Conservation (phyloP, 1,140 invertebrate species). For the Drosophila sechellia region DNA sequence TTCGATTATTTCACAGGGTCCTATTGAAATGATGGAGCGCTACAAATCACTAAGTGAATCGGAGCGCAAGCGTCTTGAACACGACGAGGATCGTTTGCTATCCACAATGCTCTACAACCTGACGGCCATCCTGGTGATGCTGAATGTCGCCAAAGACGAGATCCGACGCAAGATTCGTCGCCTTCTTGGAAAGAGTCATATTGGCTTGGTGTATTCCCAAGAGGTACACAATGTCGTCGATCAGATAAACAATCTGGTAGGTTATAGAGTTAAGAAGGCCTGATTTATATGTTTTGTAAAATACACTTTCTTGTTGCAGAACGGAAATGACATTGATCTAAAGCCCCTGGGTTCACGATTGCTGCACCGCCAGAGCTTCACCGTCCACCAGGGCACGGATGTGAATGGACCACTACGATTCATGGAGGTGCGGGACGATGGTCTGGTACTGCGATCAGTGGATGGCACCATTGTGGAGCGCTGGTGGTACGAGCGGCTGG, state of each 20-base stretch:
- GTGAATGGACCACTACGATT: conserved; percentile 96
- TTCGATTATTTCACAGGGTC: conserved; percentile 86
- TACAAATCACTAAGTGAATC: conserved; percentile 97
- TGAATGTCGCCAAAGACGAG: conserved; percentile 94
- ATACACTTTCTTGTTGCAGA: conserved; percentile 85
- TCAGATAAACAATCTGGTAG: conserved; percentile 96
- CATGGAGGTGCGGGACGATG: conserved; percentile 99
- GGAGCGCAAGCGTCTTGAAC: conserved; percentile 97
- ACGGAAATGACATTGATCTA: conserved; percentile 98
- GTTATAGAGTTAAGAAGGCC: background rate
- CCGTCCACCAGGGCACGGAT: conserved; percentile 97
- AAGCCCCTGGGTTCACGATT: conserved; percentile 96
- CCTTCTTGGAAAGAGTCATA: conserved; percentile 98
- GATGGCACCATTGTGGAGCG: conserved; percentile 95
- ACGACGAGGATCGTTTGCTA: conserved; percentile 98
- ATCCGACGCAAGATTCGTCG: conserved; percentile 96
- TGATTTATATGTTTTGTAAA: background rate
- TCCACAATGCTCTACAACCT: conserved; percentile 98
- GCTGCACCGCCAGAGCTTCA: conserved; percentile 98
- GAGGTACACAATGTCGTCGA: conserved; percentile 98
- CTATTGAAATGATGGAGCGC: conserved; percentile 99
- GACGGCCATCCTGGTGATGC: conserved; percentile 98
- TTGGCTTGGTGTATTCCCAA: conserved; percentile 98
- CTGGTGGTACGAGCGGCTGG: conserved; percentile 99
- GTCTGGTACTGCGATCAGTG: conserved; percentile 95